Percentiles rank a stretch among this genome's conserved stretches.
These are phyloP conservation scores for Pristionchus mayeri DNA, from an alignment of 2,888 invertebrate genomes.

Conservation along the genomic window DNA sequence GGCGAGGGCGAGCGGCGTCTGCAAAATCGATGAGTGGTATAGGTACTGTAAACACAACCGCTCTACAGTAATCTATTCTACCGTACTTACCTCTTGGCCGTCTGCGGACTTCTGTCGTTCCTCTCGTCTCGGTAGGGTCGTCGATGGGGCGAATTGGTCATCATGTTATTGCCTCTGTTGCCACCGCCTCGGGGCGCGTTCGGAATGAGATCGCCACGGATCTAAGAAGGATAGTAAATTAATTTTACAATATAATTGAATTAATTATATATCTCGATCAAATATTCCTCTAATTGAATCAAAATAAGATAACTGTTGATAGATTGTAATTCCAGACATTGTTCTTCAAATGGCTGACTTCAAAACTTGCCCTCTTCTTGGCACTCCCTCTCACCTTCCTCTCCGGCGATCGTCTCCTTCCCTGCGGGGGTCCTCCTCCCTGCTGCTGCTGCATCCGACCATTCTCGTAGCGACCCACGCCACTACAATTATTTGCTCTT, in stretches of 20 bases:
- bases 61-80: neutral
- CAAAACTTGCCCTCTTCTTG: neutral
- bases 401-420: conserved; percentile 32
- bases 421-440: neutral
- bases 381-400: neutral
- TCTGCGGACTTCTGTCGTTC: conserved; percentile 27
- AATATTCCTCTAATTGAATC: too few relatives aligned
- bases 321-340: too few relatives aligned
- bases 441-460: conserved; percentile 9
- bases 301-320: too few relatives aligned
- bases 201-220: conserved; percentile 45
- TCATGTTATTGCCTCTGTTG: neutral
- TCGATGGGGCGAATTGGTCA: conserved; percentile 6
- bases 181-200: neutral
- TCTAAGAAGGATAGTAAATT: too few relatives aligned
- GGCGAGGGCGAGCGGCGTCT: conserved; percentile 26
- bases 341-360: neutral
- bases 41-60: too few relatives aligned
- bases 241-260: neutral
- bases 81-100: conserved; percentile 27
- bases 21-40: neutral
- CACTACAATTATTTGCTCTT: neutral
- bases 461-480: conserved; percentile 1
- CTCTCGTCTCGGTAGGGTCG: neutral
- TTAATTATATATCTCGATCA: neutral